Evolutionary conservation across 1,140 invertebrate genomes (phyloP), one percentile per base, ranked within the genome.

Genomic region (Zophobas atratus): DNA sequence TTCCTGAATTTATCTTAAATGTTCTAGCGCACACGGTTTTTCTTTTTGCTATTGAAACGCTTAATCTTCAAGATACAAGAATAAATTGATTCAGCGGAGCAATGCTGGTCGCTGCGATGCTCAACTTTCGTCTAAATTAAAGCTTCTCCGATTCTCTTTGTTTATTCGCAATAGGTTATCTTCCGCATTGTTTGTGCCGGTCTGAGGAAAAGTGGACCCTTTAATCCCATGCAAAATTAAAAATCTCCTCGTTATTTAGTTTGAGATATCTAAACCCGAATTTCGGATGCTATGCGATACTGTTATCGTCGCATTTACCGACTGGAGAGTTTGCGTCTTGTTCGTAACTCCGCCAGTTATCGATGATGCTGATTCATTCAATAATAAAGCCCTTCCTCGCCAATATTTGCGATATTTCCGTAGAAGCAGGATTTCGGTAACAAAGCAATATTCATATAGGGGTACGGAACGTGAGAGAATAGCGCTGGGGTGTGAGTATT

Each of bases 11-110:
- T 63, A 63, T 63, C 57, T 63, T 63, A 63, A 63, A 63, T 63
- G 57, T 63, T 51, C 57, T 63, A 6, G 57, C 57, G 39, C 34
- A 63, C 36, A 8, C 20, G 20, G 20, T 20, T 67, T 67, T 67
- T 67, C 60, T 67, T 67, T 67, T 67, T 67, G 60, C 60, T 8
- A 67, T 67, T 43, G 60, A 67, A 67, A 67, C 60, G 60, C 60
- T 43, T 67, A 67, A 67, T 67, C 60, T 67, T 67, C 2, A 67
- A 63, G 57, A 63, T 63, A 63, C 57, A 63, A 67, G 60, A 67
- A 67, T 67, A 67, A 67, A 67, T 67, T 67, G 60, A 67, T 67
- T 41, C 60, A 41, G 60, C 33, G n/a, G 56, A 5, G 43, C 49
- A 6, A 51, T 20, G 49, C 49, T 51, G 49, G 43, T 46, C 43